Evolutionary conservation across 2,888 invertebrate species (phyloP), one percentile per base, ranked within the genome.

Genomic region (Clivina fossor): DNA sequence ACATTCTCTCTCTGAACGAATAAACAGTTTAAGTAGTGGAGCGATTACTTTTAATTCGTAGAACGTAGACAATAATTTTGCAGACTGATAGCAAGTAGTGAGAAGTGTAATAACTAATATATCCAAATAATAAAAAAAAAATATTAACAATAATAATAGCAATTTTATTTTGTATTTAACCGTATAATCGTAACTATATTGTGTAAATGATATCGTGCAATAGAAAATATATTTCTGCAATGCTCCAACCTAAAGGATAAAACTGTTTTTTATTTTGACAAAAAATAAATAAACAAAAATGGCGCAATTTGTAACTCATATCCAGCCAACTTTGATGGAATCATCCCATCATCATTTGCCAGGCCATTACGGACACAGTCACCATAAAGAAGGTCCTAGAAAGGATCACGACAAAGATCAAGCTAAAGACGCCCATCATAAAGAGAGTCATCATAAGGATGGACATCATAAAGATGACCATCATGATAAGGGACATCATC

Each of bases 261-360:
- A 13, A 13, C 7, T n/a, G 7, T 28, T 28, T 28, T 7, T 28
- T 35, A 35, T 15, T 13, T n/a, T 7, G 11, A 26, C 20, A 7
- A 20, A 24, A 20, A 11, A 37, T 22, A 43, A 30, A 7, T 26
- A 43, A 11, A 32, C 8, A 26, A 63, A 46, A 60, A 80, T 80
- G 80, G 80, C 80, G 62, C 80, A 80, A 68, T 80, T 80, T 67
- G 80, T 80, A 57, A 80, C 80, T 41, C 79, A 80, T 64, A 80
- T 81, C 62, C 80, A 80, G 67, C 79, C 80, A 28, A 79, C 80
- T 19, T 68, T 80, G 69, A 69, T 80, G 68, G 80, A 80, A 69
- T 77, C 81, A 18, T 77, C 79, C 33, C 80, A 79, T 62, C 80
- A 80, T 70, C 75, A 79, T 62, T 78, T 64, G 11, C 53, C 53